Evolutionary conservation across 2,113 vertebrate species (phyloP).

Genomic region (Hippocampus zosterae): DNA sequence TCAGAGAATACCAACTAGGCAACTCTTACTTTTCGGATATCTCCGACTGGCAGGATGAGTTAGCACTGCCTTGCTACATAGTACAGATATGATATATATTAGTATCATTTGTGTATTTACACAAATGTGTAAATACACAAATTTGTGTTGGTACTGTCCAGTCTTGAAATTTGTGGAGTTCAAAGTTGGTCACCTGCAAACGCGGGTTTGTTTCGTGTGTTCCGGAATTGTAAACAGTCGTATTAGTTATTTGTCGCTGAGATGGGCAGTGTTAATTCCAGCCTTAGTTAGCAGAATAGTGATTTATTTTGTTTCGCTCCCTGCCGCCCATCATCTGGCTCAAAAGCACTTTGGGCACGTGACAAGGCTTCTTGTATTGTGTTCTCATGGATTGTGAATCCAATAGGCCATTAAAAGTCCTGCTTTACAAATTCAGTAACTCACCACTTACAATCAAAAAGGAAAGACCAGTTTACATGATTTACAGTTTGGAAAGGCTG

Average conservation of each 20-base stretch:
- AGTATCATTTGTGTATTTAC: background rate
- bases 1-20: too few species aligned
- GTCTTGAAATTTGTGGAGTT: background rate
- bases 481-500: background rate
- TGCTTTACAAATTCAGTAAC: background rate
- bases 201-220: background rate
- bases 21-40: too few species aligned
- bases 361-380: background rate
- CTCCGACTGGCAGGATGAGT: too few species aligned
- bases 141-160: background rate
- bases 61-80: background rate
- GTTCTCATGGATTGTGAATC: background rate
- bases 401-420: background rate
- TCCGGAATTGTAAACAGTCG: background rate
- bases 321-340: conserved; percentile 10
- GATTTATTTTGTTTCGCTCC: background rate
- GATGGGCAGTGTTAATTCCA: background rate
- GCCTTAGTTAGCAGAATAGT: background rate
- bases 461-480: conserved; percentile 9
- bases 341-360: conserved; percentile 39
- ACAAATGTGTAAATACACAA: too few species aligned
- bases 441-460: background rate
- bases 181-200: background rate
- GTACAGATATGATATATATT: background rate
- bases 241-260: background rate